Conservation (phyloP, 2,113 vertebrate species). For the Shinisaurus crocodilurus region DNA sequence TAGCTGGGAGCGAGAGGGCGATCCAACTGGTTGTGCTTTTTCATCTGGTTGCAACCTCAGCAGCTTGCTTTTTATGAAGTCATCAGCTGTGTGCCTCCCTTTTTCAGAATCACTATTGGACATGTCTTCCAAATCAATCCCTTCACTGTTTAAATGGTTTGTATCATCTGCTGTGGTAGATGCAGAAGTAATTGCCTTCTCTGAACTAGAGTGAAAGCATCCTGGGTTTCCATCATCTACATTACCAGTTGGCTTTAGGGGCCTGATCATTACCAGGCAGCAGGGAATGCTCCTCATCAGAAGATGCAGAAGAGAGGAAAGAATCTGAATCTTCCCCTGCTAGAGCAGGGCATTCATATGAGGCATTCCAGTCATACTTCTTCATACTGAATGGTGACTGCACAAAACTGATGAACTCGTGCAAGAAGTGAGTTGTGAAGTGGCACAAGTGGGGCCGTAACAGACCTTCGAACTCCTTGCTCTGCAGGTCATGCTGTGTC, state of each 20-base stretch:
- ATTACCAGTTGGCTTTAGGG: not conserved
- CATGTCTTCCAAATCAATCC: not conserved
- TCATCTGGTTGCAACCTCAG: not conserved
- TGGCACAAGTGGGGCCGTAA: slow-evolving; percentile 59
- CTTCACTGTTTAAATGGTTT: not conserved
- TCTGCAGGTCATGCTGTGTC: slow-evolving; percentile 59
- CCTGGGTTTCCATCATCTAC: not conserved
- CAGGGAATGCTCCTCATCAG: not conserved
- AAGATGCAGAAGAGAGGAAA: not conserved
- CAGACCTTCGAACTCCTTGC: slow-evolving; percentile 52
- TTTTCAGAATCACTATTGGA: not conserved
- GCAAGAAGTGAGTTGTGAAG: slow-evolving; percentile 63
- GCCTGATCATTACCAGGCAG: not conserved
- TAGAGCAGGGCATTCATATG: slow-evolving; percentile 50
- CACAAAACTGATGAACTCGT: slow-evolving; percentile 68
- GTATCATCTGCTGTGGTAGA: not conserved
- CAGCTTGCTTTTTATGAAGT: not conserved
- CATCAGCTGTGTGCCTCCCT: not conserved
- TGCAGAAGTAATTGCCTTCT: not conserved
- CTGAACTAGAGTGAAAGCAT: not conserved
- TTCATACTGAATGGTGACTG: slow-evolving; percentile 62
- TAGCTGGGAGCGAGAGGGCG: not conserved
- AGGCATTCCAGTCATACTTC: slow-evolving; percentile 59
- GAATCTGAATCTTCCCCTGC: not conserved
- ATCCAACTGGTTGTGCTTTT: not conserved